phyloP scores from a whole-genome alignment of 2,888 invertebrate species.

The Lampropteryx suffumata region DNA sequence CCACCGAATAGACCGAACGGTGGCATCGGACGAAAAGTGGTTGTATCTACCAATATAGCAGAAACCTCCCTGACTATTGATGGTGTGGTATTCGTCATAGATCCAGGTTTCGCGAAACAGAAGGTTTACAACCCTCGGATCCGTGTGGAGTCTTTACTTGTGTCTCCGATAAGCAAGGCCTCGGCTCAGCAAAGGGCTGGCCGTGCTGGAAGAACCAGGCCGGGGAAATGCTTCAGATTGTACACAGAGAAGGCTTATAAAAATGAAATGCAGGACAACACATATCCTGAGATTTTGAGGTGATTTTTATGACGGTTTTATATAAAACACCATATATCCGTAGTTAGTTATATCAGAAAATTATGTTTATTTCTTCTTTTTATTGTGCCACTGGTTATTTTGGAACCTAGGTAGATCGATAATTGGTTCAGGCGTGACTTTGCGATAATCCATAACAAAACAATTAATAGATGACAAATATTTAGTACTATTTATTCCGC shows the following conservation, averaged over 20 bases:
- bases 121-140: conserved; percentile 94
- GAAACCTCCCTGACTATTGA: conserved; percentile 99
- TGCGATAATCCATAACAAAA: too few relatives aligned
- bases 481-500: too few relatives aligned
- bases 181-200: conserved; percentile 99
- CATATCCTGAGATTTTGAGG: conserved; percentile 96
- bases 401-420: too few relatives aligned
- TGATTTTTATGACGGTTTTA: conserved; percentile 49
- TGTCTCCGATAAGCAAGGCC: conserved; percentile 99
- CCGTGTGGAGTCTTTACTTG: conserved; percentile 97
- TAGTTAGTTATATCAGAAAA: conserved; percentile 3
- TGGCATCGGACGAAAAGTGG: conserved; percentile 94
- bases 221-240: conserved; percentile 98
- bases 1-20: conserved; percentile 95
- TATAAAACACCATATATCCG: conserved; percentile 14
- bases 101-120: conserved; percentile 99
- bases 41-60: conserved; percentile 99
- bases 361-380: too few relatives aligned
- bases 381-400: too few relatives aligned
- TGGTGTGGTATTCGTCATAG: conserved; percentile 99
- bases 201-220: conserved; percentile 98
- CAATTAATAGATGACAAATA: too few relatives aligned
- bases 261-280: conserved; percentile 99
- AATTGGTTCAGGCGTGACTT: too few relatives aligned
- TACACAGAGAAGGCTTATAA: conserved; percentile 97